Evolutionary conservation across 2,888 invertebrate genomes (phyloP), one percentile per base, ranked within the genome.

Genomic region (Isotomurus palustris): DNA sequence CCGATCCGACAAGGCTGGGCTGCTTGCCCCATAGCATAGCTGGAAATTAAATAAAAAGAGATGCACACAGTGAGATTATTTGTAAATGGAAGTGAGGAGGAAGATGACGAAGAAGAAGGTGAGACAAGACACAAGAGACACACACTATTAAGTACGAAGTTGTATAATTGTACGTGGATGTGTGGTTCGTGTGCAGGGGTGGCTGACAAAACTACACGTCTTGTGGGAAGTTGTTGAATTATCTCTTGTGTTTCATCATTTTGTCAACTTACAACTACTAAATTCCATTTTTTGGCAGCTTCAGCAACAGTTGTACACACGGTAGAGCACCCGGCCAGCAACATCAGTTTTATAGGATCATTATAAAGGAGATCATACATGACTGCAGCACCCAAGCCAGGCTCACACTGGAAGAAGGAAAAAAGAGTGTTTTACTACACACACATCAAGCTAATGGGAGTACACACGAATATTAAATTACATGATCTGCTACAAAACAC

Each of bases 281-380:
- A 83, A 79, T 99, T 97, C 97, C 97, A 99, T 91, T 97, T 96
- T 79, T 94, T 95, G 56, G 97, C 97, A 40, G 97, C 95, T 79
- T 99, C 97, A 2, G 97, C 97, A 14, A 99, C 95, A 43, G 97
- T 95, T 22, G 99, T 99, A 74, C 97, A 97, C 25, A 99, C 97
- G 8, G 95, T 95, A 72, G 95, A 95, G 77, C 99, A 99, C 52
- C 99, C 99, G 38, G 93, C 92, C 51, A 99, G 80, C 62, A 96
- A 78, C 82, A 95, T 87, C 73, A 95, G 80, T 79, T 95, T 97
- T 74, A 90, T 90, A 19, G 95, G 95, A 27, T 87, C 86, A 77
- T 88, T 92, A 82, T 99, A 99, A 68, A 99, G 83, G 64, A 99
- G 82, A 78, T 99, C 95, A 82, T 97, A 99, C 88, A 99, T 91